Evolutionary conservation across 2,113 vertebrate genomes (phyloP), one percentile per base, ranked within the genome.

Genomic region (Nesogale talazaci): DNA sequence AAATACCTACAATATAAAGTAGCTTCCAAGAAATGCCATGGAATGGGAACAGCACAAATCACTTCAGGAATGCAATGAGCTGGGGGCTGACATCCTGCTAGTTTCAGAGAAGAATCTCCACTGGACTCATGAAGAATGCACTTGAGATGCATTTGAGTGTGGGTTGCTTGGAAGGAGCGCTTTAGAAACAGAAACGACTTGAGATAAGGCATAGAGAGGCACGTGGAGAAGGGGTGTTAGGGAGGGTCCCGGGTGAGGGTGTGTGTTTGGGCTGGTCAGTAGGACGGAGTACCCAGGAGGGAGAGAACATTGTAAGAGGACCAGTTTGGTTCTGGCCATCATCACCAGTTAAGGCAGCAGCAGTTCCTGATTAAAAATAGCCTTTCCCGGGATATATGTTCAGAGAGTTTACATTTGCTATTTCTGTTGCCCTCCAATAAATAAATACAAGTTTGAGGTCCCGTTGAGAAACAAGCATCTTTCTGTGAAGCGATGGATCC

Each of bases 381-480:
- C 88, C 79, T 77, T 86, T 87, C 57, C 79, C 82, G 91, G 91
- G 40, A 89, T 19, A 36, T 20, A 65, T 79, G 81, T 84, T 78
- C 85, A 70, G 52, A 93, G 86, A 95, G 88, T 83, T 75, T 82
- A 83, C 67, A 83, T 86, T 86, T 72, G 65, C 17, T 83, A 76
- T 89, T 86, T 86, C 70, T 94, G 59, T 83, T 83, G 59, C 89
- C 88, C 88, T 89, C 67, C 72, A 91, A 65, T 82, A 94, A 88
- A 91, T 77, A 88, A 90, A 79, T 80, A 91, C 79, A 84, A 69
- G 59, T 78, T 40, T 14, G 80, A 89, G 42, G 72, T 0, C 63
- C 75, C 15, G 27, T 75, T 46, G 83, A 86, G 59, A 77, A 86
- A 79, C 86, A 90, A 75, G 92, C 95, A 93, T 94, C 86, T 78